Conservation (phyloP, 2,797 vertebrate species). For the Sebastes kiyomatsui region DNA sequence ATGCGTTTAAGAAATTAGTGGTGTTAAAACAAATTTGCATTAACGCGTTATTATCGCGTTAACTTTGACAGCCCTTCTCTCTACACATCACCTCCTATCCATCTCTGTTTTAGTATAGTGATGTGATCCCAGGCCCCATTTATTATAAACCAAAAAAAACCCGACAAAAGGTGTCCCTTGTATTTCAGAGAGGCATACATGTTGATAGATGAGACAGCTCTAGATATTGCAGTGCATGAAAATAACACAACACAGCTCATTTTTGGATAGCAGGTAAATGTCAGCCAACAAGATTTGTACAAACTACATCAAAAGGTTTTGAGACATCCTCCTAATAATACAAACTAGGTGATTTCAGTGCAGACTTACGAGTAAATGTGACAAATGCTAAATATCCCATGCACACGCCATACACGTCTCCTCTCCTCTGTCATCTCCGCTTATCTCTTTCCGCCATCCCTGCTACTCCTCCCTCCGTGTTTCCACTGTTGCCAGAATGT, state of each 20-base stretch:
- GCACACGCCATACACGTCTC: background rate
- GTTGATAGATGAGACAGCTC: background rate
- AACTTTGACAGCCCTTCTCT: background rate
- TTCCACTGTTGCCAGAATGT: slow-evolving; percentile 31
- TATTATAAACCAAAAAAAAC: background rate
- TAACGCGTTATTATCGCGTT: no score
- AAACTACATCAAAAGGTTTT: background rate
- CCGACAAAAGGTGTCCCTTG: background rate
- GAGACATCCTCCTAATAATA: background rate
- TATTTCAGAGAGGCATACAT: background rate
- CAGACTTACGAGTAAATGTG: background rate
- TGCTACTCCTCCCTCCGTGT: slow-evolving; percentile 21
- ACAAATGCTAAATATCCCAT: background rate
- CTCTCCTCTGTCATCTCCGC: slow-evolving; percentile 15
- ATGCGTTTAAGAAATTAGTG: no score
- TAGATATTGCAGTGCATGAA: background rate
- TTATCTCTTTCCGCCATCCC: slow-evolving; percentile 31
- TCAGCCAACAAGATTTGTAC: background rate
- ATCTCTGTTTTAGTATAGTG: background rate
- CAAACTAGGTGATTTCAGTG: background rate
- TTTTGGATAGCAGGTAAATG: background rate
- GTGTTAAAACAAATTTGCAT: no score
- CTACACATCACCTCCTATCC: background rate
- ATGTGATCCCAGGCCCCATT: background rate
- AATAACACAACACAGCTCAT: background rate